phyloP scores from a whole-genome alignment of 2,113 vertebrate species.

The Macroglossus sobrinus region DNA sequence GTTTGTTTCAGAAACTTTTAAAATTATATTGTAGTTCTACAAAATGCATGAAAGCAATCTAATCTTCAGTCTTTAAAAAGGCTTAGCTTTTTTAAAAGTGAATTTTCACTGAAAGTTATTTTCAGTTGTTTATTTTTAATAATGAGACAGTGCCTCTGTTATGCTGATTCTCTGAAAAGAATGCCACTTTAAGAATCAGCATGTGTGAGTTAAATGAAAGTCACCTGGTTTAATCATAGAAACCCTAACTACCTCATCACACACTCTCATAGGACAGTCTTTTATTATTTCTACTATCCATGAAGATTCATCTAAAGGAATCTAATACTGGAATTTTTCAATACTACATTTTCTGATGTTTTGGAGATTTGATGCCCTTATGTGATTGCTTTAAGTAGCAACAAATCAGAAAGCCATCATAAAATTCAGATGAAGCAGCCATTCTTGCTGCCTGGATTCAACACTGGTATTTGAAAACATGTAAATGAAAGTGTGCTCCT shows the following conservation, averaged over 20 bases:
- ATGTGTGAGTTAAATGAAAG: constrained; percentile 26
- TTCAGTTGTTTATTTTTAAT: not conserved
- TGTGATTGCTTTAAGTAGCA: constrained; percentile 25
- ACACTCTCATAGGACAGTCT: not conserved
- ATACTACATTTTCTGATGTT: constrained; percentile 1
- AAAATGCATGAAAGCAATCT: not conserved
- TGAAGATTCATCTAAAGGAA: not conserved
- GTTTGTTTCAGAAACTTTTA: not conserved
- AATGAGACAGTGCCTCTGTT: not conserved
- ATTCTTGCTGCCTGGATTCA: constrained; percentile 36
- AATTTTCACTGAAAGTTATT: constrained; percentile 29
- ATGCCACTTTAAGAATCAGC: constrained; percentile 4
- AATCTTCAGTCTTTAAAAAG: not conserved
- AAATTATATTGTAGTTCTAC: not conserved
- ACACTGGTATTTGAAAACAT: constrained; percentile 36
- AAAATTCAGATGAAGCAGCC: constrained; percentile 57
- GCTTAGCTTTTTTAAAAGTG: not conserved
- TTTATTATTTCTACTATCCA: not conserved
- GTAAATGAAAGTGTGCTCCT: constrained; percentile 52
- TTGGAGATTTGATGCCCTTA: not conserved
- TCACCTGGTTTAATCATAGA: not conserved
- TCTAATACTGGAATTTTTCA: constrained; percentile 31
- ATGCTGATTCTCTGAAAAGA: constrained; percentile 18
- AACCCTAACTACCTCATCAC: not conserved
- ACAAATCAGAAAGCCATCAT: constrained; percentile 47